Percentiles rank a stretch among this genome's conserved stretches.
phyloP scores from a whole-genome alignment of 2,888 invertebrate genomes.

The Nebria brevicollis region DNA sequence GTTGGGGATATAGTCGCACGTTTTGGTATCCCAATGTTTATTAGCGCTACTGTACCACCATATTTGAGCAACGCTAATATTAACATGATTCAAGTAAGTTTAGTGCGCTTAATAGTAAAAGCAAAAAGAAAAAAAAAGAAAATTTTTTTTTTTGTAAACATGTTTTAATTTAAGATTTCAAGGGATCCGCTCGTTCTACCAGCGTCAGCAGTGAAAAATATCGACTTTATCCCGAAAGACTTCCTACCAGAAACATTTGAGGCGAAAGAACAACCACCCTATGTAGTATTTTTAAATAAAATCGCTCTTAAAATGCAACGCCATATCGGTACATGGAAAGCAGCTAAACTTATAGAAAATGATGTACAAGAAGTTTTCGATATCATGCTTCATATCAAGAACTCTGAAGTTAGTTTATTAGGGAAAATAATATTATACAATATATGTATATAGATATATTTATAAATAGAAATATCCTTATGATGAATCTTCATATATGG shows the following conservation, averaged over 20 bases:
- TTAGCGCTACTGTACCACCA: slow-evolving; percentile 57
- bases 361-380: slow-evolving; percentile 45
- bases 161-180: slow-evolving; percentile 49
- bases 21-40: slow-evolving; percentile 60
- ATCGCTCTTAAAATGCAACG: slow-evolving; percentile 48
- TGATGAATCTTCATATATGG: neutral
- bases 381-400: slow-evolving; percentile 25
- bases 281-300: slow-evolving; percentile 48
- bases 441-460: neutral
- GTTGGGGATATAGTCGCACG: slow-evolving; percentile 57
- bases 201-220: slow-evolving; percentile 50
- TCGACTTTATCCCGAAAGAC: slow-evolving; percentile 53
- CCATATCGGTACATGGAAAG: slow-evolving; percentile 45
- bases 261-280: slow-evolving; percentile 38
- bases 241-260: slow-evolving; percentile 20
- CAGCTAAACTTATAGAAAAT: slow-evolving; percentile 37
- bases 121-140: neutral
- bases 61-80: slow-evolving; percentile 55
- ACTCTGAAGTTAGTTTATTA: neutral
- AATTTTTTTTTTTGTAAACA: too few relatives aligned
- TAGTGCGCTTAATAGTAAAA: neutral
- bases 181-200: slow-evolving; percentile 51
- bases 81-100: slow-evolving; percentile 58
- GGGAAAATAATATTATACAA: neutral
- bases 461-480: slow-evolving; percentile 17